Base-by-base conservation (phyloP, 2,113 vertebrate species). In the Megaceryle maxima region DNA sequence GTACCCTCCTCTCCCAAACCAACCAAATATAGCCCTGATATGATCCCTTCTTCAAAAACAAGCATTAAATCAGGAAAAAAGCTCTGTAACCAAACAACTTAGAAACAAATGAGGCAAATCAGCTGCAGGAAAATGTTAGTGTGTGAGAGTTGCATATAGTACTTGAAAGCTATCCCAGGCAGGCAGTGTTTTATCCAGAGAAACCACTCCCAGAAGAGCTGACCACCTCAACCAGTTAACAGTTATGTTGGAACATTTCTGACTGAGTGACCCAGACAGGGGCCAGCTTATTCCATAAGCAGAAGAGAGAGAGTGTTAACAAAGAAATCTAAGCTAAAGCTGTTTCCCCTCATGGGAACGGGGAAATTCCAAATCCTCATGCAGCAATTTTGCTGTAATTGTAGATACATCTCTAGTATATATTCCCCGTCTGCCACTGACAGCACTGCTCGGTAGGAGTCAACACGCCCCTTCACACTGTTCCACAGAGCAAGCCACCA, bases 31-130 rank as follows among this genome's bases (percentile, higher is more conserved):
- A 55, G 25, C 31, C 63, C 63, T 3, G 16, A 92, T 37, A 74
- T 1, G 1, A 83, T 3, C 14, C 55, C 26, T 48, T 80, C 55
- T 73, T 73, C 83, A 76, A 68, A 50, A 75, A 18, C 0, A 0
- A 90, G 16, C 29, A 44, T 14, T 68, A 43, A 50, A 75, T 21
- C 15, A 20, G 17, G 15, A 64, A 18, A 56, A 31, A 67, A 87
- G 24, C 43, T 72, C 62, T 53, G 55, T 33, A 48, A 69, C 26
- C 53, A 64, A 96, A 79, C 12, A 68, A 39, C 22, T 8, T 46
- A 16, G 50, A 51, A 86, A 76, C 5, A 41, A 60, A 70, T 3
- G 13, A 72, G 41, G 51, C 29, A 64, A 53, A 64, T 17, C 12
- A 76, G 59, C 16, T 31, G n/a, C 70, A 59, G 18, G 6, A 72